phyloP scores from a whole-genome alignment of 2,797 vertebrate genomes.

The Microcaecilia unicolor region DNA sequence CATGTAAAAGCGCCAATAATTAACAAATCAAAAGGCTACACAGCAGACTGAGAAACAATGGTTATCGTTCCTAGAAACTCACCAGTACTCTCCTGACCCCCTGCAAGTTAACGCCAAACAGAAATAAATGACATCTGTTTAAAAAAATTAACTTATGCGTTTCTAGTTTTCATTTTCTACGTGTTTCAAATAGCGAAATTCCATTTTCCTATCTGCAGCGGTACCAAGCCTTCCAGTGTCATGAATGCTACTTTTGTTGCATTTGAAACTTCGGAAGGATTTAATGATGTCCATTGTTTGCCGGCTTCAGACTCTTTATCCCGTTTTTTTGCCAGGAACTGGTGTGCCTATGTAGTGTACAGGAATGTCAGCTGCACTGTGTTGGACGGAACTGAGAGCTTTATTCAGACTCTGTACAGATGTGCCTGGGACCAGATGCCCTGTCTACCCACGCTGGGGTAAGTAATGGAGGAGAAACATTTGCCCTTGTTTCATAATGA shows the following conservation, averaged over 20 bases:
- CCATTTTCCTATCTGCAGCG: too few relatives aligned
- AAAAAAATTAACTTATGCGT: too few relatives aligned
- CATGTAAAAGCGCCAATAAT: too few relatives aligned
- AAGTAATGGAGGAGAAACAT: constrained; percentile 53
- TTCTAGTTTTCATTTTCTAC: too few relatives aligned
- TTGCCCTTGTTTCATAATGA: not conserved
- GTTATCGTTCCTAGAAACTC: too few relatives aligned
- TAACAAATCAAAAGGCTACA: too few relatives aligned
- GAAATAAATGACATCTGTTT: too few relatives aligned
- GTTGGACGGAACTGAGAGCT: constrained; percentile 71
- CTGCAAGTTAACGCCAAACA: too few relatives aligned
- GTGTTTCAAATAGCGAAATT: not conserved
- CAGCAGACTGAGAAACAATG: too few relatives aligned
- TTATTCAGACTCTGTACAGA: constrained; percentile 67
- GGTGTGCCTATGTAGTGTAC: constrained; percentile 89
- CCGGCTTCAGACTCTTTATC: not conserved
- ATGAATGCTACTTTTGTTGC: not conserved
- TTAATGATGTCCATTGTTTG: not conserved
- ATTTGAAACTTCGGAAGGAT: not conserved
- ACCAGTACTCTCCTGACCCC: too few relatives aligned
- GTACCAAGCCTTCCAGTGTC: too few relatives aligned
- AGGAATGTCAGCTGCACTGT: constrained; percentile 88
- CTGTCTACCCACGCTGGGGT: constrained; percentile 77
- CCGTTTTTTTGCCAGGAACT: constrained; percentile 61
- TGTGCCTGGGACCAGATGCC: constrained; percentile 64